These are phyloP conservation scores for Heloderma charlesbogerti DNA, from an alignment of 2,113 vertebrate genomes.

Conservation along the genomic window DNA sequence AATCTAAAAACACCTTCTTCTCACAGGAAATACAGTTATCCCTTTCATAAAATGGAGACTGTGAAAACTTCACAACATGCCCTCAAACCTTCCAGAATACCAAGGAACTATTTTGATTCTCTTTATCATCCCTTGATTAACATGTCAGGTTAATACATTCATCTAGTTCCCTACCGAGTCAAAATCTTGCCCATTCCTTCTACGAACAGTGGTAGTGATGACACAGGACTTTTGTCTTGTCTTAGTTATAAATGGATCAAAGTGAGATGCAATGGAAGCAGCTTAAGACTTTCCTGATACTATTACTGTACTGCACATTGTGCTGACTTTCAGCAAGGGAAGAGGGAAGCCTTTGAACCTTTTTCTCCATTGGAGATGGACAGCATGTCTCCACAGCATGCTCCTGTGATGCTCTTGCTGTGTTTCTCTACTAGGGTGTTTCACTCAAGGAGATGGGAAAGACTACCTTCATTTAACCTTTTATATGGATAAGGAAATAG, in stretches of 20 bases:
- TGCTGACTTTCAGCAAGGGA: slow-evolving; percentile 41
- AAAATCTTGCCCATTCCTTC: slow-evolving; percentile 33
- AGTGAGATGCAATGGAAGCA: slow-evolving; percentile 37
- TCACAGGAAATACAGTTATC: fast-evolving
- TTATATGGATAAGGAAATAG: not conserved
- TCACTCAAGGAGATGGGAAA: not conserved
- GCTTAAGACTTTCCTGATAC: slow-evolving; percentile 49
- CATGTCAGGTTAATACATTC: slow-evolving; percentile 2
- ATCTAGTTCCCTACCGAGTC: slow-evolving; percentile 44
- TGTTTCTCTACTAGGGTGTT: slow-evolving; percentile 30
- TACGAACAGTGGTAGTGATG: slow-evolving; percentile 47
- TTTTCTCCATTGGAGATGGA: slow-evolving; percentile 45
- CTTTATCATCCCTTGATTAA: slow-evolving; percentile 36
- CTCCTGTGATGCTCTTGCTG: slow-evolving; percentile 33
- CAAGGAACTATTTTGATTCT: slow-evolving; percentile 21
- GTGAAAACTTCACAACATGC: not conserved
- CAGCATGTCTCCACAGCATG: slow-evolving; percentile 53
- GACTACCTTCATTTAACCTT: slow-evolving; percentile 29
- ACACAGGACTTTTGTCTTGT: slow-evolving; percentile 9
- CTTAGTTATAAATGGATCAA: slow-evolving; percentile 56
- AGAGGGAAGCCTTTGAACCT: slow-evolving; percentile 40
- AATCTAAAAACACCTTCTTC: not conserved
- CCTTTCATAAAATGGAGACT: not conserved
- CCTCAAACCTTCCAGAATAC: not conserved
- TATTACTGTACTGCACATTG: slow-evolving; percentile 42